Evolutionary conservation across 2,888 invertebrate genomes (phyloP), one percentile per base, ranked within the genome.

Genomic region (Scaptomyza flava): DNA sequence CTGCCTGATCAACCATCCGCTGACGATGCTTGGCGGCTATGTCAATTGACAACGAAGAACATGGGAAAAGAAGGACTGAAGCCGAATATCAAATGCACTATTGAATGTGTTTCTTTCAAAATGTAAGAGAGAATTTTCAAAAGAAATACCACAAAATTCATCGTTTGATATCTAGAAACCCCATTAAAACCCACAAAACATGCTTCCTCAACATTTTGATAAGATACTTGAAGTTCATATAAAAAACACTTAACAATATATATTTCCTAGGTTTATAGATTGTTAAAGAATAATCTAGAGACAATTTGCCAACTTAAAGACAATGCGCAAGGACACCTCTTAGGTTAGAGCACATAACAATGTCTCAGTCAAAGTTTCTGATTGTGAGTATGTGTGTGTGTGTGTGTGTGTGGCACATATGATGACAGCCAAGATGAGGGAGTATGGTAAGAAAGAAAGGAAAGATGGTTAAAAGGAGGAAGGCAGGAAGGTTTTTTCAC

Each of bases 1-100:
- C 72, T 61, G 63, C 72, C 65, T 76, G 73, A 77, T 76, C 77
- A 64, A 63, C 58, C 27, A 51, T n/a, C 36, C 34, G 46, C 41
- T n/a, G 42, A 36, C 52, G 59, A 33, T 45, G 62, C 36, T 27
- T 38, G 38, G 50, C 62, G 68, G 53, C 62, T 48, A 30, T 68
- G 68, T 62, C 72, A 72, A 72, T 72, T 76, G 68, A 48, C 60
- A 60, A 36, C 8, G 43, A 31, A 33, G 36, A 23, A 36, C 31
- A 63, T 17, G 6, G 23, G 3, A 38, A 38, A 7, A 23, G 30
- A 4, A n/a, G 1, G 2, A 9, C 3, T 11, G 17, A 12, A 51
- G 41, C 11, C 62, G 59, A 41, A 41, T 60, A 0, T 20, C 5
- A n/a, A n/a, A 36, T 75, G 59, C 75, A 7, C 73, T 73, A 36